These are phyloP conservation scores for Trypoxylus dichotomus DNA, from an alignment of 1,140 invertebrate species.

Conservation along the genomic window DNA sequence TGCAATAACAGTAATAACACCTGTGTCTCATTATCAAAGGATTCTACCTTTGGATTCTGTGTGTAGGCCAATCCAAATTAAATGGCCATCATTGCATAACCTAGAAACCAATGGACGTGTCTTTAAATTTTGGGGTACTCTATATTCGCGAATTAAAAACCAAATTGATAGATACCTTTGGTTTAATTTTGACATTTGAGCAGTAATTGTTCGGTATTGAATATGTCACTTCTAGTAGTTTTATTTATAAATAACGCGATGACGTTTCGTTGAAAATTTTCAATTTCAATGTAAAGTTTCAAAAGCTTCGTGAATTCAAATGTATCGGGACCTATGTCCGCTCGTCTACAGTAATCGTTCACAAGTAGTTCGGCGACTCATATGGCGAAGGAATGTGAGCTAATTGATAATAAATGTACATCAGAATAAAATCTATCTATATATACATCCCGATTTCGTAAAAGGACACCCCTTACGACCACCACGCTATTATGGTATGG, in stretches of 20 bases:
- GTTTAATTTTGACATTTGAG: background rate
- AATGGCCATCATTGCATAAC: too few relatives aligned
- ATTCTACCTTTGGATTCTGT: too few relatives aligned
- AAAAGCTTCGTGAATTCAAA: background rate
- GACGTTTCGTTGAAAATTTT: conserved; percentile 9
- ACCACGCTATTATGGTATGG: background rate
- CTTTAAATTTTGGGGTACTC: too few relatives aligned
- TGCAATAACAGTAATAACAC: too few relatives aligned
- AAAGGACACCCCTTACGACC: background rate
- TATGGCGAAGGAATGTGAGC: background rate
- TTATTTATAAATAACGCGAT: background rate
- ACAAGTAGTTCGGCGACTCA: background rate
- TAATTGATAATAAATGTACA: conserved; percentile 4
- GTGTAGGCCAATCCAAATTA: too few relatives aligned
- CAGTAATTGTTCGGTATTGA: background rate
- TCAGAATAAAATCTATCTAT: background rate
- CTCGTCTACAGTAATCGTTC: background rate
- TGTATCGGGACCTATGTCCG: background rate
- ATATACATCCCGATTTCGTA: background rate
- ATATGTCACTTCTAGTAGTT: background rate
- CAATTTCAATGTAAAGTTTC: conserved; percentile 17
- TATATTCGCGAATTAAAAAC: too few relatives aligned
- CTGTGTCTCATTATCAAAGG: too few relatives aligned
- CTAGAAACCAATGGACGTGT: too few relatives aligned
- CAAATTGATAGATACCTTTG: background rate